Evolutionary conservation across 2,113 vertebrate species (phyloP), one percentile per base, ranked within the genome.

Genomic region (Grammomys surdaster): DNA sequence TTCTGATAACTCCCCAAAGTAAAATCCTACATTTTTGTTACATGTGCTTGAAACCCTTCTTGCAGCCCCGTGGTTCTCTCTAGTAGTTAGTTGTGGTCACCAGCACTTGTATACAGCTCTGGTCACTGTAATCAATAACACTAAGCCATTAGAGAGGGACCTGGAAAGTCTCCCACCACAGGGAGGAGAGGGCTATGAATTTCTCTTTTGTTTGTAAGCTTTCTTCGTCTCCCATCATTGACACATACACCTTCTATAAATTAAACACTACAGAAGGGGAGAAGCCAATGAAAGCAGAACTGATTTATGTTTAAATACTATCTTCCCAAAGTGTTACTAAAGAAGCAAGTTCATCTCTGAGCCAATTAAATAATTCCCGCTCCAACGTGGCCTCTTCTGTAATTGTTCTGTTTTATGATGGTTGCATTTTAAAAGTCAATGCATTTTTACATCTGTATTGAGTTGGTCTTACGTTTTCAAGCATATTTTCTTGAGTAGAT

Each of bases 331-430:
- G 78, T 93, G 93, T 97, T 97, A 95, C 84, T 95, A 69, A 95
- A 76, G 89, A 85, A 69, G 82, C 86, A 97, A 96, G 90, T 93
- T 98, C 90, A 97, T 97, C 92, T 97, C 85, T 97, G 92, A 98
- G 96, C 91, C 96, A 97, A 86, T 98, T 98, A 97, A 98, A 93
- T 97, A 96, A 96, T 98, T 97, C 81, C 72, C 89, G 72, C 14
- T 98, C 14, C 20, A 96, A 88, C 70, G 95, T 93, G 89, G 58
- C 92, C 96, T 96, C 17, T 2, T 97, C 43, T 36, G 0, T 94
- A 84, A 88, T 84, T 80, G 65, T 95, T 92, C 92, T 81, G 72
- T 94, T 98, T 98, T 97, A 67, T 84, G 86, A 82, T 88, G 54
- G 86, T 86, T 96, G 48, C 43, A 69, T 93, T 92, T 96, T 97